Conservation (phyloP, 2,888 invertebrate genomes). For the Drosophila neotestacea region DNA sequence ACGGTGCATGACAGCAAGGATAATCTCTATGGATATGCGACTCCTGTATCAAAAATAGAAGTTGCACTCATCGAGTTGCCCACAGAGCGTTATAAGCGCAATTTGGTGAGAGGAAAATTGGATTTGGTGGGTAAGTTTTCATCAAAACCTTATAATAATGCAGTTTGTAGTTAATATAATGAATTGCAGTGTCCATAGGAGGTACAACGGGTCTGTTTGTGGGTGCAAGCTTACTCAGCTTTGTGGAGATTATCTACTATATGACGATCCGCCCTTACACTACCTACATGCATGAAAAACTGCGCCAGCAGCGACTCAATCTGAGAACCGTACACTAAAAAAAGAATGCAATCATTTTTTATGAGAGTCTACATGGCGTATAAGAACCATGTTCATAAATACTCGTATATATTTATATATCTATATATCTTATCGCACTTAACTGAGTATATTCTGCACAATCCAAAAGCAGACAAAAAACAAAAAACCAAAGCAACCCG, state of each 20-base stretch:
- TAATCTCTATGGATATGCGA: slow-evolving; percentile 75
- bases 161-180: slow-evolving; percentile 67
- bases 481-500: not conserved
- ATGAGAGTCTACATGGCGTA: slow-evolving; percentile 3
- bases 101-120: slow-evolving; percentile 89
- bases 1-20: slow-evolving; percentile 86
- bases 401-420: slow-evolving; percentile 11
- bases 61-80: slow-evolving; percentile 89
- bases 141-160: too few species aligned
- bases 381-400: slow-evolving; percentile 12
- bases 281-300: slow-evolving; percentile 70
- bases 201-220: slow-evolving; percentile 89
- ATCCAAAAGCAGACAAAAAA: not conserved
- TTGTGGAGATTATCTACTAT: slow-evolving; percentile 88
- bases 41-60: slow-evolving; percentile 86
- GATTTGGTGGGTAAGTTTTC: slow-evolving; percentile 89
- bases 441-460: slow-evolving; percentile 19
- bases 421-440: slow-evolving; percentile 30
- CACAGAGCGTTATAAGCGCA: slow-evolving; percentile 90
- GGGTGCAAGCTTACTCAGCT: slow-evolving; percentile 89
- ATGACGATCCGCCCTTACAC: slow-evolving; percentile 85
- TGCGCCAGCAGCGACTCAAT: slow-evolving; percentile 40
- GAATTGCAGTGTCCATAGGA: slow-evolving; percentile 87
- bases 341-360: not conserved
- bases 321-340: slow-evolving; percentile 14